Percentiles rank a stretch among this genome's conserved stretches.
Evolutionary conservation across 1,140 invertebrate genomes (phyloP).

Genomic region (Macrotrachela quadricornifera): DNA sequence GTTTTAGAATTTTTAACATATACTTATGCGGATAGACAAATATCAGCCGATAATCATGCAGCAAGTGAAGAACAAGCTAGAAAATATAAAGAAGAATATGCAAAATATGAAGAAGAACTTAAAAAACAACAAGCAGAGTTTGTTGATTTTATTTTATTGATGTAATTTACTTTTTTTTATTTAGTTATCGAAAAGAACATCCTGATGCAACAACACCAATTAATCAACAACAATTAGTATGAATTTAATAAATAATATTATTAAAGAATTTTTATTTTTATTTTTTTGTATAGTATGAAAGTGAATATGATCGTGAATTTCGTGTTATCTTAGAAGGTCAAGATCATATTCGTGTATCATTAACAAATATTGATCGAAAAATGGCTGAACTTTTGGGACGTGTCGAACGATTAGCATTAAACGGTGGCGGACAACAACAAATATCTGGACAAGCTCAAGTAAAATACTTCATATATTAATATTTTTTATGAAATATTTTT

Average conservation of each 20-base stretch:
- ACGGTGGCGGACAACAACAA: too few relatives aligned
- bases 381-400: conserved; percentile 67
- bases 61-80: conserved; percentile 49
- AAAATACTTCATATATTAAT: too few relatives aligned
- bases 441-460: too few relatives aligned
- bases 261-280: too few relatives aligned
- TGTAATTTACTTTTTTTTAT: conserved; percentile 1
- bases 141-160: conserved; percentile 13
- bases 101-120: conserved; percentile 73
- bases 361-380: conserved; percentile 55
- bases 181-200: conserved; percentile 23
- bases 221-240: conserved; percentile 17
- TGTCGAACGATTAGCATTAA: conserved; percentile 43
- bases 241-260: not conserved
- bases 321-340: conserved; percentile 76
- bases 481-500: too few relatives aligned
- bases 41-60: conserved; percentile 18
- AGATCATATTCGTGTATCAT: conserved; percentile 53
- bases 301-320: conserved; percentile 63
- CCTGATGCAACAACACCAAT: conserved; percentile 13
- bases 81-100: conserved; percentile 70
- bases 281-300: conserved; percentile 48
- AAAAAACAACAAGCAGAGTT: conserved; percentile 78
- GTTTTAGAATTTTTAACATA: conserved; percentile 71
- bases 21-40: conserved; percentile 37